Evolutionary conservation across 2,113 vertebrate genomes (phyloP).

Genomic region (Ceuthmochares aereus): DNA sequence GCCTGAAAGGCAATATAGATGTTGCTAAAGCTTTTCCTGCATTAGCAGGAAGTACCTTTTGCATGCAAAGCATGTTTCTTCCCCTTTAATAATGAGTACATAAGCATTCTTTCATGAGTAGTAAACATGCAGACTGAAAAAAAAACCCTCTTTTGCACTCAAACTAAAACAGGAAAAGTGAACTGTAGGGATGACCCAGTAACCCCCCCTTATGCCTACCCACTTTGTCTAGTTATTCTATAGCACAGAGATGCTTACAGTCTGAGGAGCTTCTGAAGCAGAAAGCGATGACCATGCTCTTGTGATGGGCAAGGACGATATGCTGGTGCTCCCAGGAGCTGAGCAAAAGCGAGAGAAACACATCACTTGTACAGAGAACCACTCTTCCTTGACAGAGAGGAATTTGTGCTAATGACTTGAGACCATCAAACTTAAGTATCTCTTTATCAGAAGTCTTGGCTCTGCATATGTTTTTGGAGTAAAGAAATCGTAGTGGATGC

Average conservation of each 20-base stretch:
- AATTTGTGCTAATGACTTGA: background rate
- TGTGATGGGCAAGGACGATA: background rate
- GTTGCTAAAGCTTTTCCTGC: background rate
- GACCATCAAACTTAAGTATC: background rate
- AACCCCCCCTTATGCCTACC: background rate
- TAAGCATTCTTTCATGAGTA: background rate
- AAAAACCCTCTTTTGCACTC: background rate
- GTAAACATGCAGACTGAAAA: background rate
- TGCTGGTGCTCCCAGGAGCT: conserved; percentile 1
- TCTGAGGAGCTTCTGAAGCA: background rate
- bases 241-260: conserved; percentile 29
- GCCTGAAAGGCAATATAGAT: conserved; percentile 16
- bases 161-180: background rate
- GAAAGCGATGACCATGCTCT: background rate
- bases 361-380: background rate
- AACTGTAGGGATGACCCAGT: background rate
- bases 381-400: background rate
- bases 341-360: conserved; percentile 30
- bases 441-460: background rate
- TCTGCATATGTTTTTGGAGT: background rate
- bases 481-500: background rate
- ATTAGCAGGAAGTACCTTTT: background rate
- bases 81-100: background rate
- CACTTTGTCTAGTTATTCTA: background rate
- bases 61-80: background rate